These are phyloP conservation scores for Phymorhynchus buccinoides DNA, from an alignment of 1,140 invertebrate genomes.

Conservation along the genomic window DNA sequence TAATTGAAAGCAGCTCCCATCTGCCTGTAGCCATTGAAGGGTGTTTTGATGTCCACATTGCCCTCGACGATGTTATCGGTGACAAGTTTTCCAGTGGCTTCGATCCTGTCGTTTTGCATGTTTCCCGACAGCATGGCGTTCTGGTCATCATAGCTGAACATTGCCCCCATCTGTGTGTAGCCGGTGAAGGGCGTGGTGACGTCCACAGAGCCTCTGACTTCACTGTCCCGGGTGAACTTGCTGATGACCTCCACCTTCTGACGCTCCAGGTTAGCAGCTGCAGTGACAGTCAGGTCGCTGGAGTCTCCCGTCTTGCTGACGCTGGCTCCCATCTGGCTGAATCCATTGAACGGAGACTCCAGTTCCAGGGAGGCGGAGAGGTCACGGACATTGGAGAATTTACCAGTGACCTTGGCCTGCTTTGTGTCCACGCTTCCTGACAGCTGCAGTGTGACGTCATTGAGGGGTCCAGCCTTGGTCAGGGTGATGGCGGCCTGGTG, in stretches of 20 bases:
- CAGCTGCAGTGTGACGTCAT: conserved; percentile 13
- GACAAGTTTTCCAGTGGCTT: neutral
- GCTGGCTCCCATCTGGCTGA: conserved; percentile 17
- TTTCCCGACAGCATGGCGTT: conserved; percentile 11
- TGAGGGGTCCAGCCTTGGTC: neutral
- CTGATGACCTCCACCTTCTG: conserved; percentile 9
- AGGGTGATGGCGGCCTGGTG: conserved; percentile 17
- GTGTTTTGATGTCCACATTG: neutral
- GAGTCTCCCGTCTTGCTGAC: neutral
- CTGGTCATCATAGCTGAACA: neutral
- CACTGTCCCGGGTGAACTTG: neutral
- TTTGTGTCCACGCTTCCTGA: neutral
- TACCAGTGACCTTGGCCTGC: conserved; percentile 5
- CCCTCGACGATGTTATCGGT: neutral
- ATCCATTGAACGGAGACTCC: conserved; percentile 7
- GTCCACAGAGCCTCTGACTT: neutral
- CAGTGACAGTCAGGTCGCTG: conserved; percentile 6
- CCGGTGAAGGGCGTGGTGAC: conserved; percentile 4
- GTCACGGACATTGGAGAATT: neutral
- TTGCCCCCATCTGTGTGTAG: conserved; percentile 7
- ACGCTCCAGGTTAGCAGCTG: conserved; percentile 1
- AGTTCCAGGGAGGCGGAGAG: conserved; percentile 7
- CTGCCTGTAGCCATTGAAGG: neutral
- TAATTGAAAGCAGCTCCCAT: neutral
- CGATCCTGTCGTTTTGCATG: neutral